A percentile compares a stretch with the other conserved stretches of the same genome.
These are phyloP conservation scores for Ornithorhynchus anatinus DNA, from an alignment of 2,113 vertebrate genomes.

Conservation along the genomic window DNA sequence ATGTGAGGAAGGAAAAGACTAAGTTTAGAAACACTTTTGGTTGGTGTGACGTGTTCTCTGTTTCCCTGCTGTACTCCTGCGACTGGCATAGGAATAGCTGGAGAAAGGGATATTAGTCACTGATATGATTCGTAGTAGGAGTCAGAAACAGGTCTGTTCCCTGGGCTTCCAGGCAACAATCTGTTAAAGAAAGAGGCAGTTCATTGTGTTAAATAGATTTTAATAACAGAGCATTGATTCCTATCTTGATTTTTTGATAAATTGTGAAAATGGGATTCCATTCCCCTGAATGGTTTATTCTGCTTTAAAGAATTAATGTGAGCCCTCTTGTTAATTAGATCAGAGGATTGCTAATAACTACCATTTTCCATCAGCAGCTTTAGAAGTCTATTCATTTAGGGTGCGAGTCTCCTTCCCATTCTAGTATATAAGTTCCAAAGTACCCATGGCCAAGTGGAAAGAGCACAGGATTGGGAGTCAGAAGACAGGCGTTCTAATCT, in stretches of 20 bases:
- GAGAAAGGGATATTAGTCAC: neutral
- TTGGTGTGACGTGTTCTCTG: neutral
- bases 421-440: too few species aligned
- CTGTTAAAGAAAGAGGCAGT: neutral
- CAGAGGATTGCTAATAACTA: neutral
- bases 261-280: neutral
- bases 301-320: neutral
- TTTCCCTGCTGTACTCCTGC: neutral
- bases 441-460: too few species aligned
- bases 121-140: neutral
- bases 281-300: neutral
- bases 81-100: neutral
- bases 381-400: neutral
- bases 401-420: neutral
- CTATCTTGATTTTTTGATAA: constrained; percentile 9
- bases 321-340: neutral
- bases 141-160: neutral
- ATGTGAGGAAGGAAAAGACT: neutral
- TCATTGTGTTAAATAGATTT: neutral
- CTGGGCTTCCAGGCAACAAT: neutral
- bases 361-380: neutral
- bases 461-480: too few species aligned
- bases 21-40: neutral
- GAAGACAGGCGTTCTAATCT: too few species aligned
- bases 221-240: neutral